A percentile compares a stretch with the other conserved stretches of the same genome.
These are phyloP conservation scores for Martes flavigula DNA, from an alignment of 2,797 vertebrate genomes.

Conservation along the genomic window DNA sequence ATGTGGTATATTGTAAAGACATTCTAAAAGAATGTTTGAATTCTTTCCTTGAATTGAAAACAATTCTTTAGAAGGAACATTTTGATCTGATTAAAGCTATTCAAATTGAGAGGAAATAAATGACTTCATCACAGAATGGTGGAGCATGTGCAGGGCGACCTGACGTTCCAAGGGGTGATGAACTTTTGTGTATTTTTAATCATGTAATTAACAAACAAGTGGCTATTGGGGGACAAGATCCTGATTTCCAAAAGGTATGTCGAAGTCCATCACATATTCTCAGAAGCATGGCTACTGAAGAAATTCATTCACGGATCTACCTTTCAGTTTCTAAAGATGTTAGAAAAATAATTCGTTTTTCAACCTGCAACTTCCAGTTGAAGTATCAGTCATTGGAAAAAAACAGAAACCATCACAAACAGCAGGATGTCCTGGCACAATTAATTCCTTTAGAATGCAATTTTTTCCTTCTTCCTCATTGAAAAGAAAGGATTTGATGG, in stretches of 20 bases:
- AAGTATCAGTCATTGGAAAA: not conserved
- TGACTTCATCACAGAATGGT: conserved; percentile 25
- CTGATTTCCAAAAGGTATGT: not conserved
- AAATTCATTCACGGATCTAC: not conserved
- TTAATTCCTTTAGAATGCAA: not conserved
- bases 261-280: not conserved
- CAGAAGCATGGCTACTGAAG: not conserved
- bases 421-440: not conserved
- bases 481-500: not conserved
- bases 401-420: not conserved
- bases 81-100: conserved; percentile 51
- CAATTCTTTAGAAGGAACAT: conserved; percentile 42
- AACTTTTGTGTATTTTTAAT: not conserved
- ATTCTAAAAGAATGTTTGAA: conserved; percentile 40
- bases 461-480: not conserved
- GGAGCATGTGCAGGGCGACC: not conserved
- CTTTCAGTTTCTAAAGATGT: not conserved
- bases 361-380: not conserved
- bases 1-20: not conserved
- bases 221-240: not conserved
- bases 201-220: not conserved
- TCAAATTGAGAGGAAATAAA: conserved; percentile 49
- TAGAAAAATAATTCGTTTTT: not conserved
- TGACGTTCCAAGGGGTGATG: not conserved
- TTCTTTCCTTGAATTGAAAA: conserved; percentile 40